These are phyloP conservation scores for Salvelinus sp. DNA, from an alignment of 2,113 vertebrate species.

Conservation along the genomic window DNA sequence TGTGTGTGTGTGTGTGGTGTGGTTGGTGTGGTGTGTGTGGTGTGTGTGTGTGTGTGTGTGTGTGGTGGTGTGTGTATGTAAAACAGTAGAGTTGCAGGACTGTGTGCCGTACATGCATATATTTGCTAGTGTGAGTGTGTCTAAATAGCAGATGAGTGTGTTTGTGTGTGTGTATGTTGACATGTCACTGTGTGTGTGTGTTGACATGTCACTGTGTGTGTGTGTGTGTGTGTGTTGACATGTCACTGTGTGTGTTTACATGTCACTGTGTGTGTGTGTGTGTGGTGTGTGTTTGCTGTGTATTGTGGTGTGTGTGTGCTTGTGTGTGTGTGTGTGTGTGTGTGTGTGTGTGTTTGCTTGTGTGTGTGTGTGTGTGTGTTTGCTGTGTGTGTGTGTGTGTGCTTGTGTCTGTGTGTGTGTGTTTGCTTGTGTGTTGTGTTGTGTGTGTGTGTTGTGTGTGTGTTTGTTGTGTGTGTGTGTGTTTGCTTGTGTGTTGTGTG, in stretches of 20 bases:
- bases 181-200: slow-evolving; percentile 14
- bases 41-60: not conserved
- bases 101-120: not conserved
- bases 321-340: slow-evolving; percentile 29
- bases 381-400: not conserved
- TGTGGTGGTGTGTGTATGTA: not conserved
- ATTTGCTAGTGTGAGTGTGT: slow-evolving; percentile 3
- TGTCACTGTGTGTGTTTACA: slow-evolving; percentile 7
- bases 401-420: not conserved
- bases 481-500: slow-evolving; percentile 29
- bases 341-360: slow-evolving; percentile 15
- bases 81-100: not conserved
- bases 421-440: slow-evolving; percentile 13
- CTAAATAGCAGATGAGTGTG: not conserved
- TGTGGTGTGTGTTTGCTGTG: slow-evolving; percentile 1
- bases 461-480: slow-evolving; percentile 18
- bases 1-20: not conserved
- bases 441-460: slow-evolving; percentile 12
- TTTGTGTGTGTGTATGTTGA: slow-evolving; percentile 19
- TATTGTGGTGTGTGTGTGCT: not conserved
- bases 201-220: slow-evolving; percentile 13
- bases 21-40: not conserved
- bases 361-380: slow-evolving; percentile 21
- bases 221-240: slow-evolving; percentile 24
- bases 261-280: slow-evolving; percentile 19